Percentiles rank a stretch among this genome's conserved stretches.
phyloP scores from a whole-genome alignment of 2,797 vertebrate genomes.

The Syngnathus rostellatus region DNA sequence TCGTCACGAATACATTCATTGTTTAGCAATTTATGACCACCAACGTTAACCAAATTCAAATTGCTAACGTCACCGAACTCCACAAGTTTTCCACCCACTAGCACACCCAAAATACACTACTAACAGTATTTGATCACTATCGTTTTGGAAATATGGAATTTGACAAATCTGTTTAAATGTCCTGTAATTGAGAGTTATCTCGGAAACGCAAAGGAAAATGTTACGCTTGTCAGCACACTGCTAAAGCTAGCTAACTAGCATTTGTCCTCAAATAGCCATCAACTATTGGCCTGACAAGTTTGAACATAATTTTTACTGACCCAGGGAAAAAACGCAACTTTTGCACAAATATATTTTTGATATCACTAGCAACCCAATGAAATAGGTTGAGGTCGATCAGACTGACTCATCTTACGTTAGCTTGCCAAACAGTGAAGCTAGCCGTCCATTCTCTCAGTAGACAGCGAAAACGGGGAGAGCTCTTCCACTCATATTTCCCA shows the following conservation, averaged over 20 bases:
- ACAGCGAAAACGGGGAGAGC: slow-evolving; percentile 58
- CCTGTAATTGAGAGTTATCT: too few relatives aligned
- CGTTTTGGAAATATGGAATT: neutral
- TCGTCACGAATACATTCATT: neutral
- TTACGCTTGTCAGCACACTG: slow-evolving; percentile 26
- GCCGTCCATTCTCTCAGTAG: slow-evolving; percentile 29
- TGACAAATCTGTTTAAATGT: neutral
- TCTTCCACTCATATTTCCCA: slow-evolving; percentile 36
- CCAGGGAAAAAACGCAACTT: neutral
- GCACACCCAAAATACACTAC: neutral
- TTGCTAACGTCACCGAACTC: neutral
- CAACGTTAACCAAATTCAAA: neutral
- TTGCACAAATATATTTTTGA: neutral
- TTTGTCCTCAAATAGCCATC: slow-evolving; percentile 4
- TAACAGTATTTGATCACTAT: neutral
- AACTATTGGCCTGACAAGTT: too few relatives aligned
- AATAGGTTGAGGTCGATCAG: neutral
- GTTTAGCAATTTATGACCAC: neutral
- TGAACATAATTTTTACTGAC: neutral
- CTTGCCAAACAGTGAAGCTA: slow-evolving; percentile 40
- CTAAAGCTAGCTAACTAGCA: slow-evolving; percentile 38
- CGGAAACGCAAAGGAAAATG: neutral
- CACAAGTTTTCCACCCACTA: neutral
- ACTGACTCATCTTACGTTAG: slow-evolving; percentile 38
- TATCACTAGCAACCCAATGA: neutral